Percentiles rank a stretch among this genome's conserved stretches.
Conservation (phyloP, 2,797 vertebrate genomes). For the Apodemus agrarius region DNA sequence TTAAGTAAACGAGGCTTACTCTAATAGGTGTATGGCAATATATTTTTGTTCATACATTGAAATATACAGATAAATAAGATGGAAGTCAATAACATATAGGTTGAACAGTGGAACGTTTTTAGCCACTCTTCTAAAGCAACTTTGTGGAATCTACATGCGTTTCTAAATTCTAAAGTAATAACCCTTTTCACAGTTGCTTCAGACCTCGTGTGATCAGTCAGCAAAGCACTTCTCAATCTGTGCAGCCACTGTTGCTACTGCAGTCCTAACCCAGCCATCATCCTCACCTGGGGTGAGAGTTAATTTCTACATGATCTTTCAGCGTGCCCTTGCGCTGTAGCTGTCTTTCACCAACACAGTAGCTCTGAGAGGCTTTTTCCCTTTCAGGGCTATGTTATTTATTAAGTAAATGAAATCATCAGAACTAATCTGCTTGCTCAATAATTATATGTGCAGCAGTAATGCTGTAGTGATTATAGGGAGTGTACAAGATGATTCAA, state of each 20-base stretch:
- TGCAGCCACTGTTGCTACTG: neutral
- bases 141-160: neutral
- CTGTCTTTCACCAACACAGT: neutral
- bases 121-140: neutral
- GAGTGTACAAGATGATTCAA: neutral
- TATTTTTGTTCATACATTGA: constrained; percentile 11
- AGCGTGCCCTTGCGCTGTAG: neutral
- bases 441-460: neutral
- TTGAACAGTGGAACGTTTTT: neutral
- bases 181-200: neutral
- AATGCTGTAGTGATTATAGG: neutral
- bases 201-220: neutral
- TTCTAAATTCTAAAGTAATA: neutral
- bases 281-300: neutral
- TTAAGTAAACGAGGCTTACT: neutral
- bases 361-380: neutral
- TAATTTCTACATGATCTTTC: neutral
- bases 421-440: neutral
- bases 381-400: neutral
- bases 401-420: neutral
- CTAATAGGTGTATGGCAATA: neutral
- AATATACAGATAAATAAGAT: neutral
- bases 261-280: neutral
- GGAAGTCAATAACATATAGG: neutral
- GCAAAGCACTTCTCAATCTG: neutral